A percentile compares a stretch with the other conserved stretches of the same genome.
Evolutionary conservation across 1,140 invertebrate species (phyloP).

Genomic region (Magallana ariakensis): DNA sequence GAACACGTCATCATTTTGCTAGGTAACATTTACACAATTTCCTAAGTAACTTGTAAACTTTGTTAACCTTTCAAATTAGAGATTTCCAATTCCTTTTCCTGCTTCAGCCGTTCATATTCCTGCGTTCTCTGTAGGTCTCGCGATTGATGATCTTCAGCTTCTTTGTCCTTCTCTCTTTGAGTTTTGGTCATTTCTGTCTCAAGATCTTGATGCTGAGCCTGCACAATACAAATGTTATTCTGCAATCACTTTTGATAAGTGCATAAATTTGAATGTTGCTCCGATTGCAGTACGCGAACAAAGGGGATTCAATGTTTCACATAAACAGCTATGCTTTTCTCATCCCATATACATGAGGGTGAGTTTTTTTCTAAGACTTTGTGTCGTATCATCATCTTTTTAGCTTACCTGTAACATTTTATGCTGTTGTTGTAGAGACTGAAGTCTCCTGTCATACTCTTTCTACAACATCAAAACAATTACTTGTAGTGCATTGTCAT

Average conservation of each 20-base stretch:
- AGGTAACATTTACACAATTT: no score
- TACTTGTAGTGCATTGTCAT: neutral
- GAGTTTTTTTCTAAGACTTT: no score
- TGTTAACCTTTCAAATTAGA: slow-evolving; percentile 65
- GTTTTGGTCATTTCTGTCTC: slow-evolving; percentile 61
- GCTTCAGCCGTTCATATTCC: slow-evolving; percentile 66
- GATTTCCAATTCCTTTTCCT: slow-evolving; percentile 67
- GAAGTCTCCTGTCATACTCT: slow-evolving; percentile 63
- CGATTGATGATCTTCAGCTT: slow-evolving; percentile 60
- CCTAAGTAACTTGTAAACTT: no score
- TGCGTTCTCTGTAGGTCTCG: slow-evolving; percentile 60
- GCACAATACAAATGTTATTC: neutral
- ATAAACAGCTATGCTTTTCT: no score
- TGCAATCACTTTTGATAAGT: neutral
- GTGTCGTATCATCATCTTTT: no score
- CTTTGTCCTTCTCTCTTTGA: slow-evolving; percentile 58
- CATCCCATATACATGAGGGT: no score
- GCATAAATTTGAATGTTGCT: neutral
- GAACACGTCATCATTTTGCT: no score
- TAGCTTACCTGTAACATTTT: slow-evolving; percentile 64
- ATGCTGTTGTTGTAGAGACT: slow-evolving; percentile 63
- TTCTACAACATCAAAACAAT: slow-evolving; percentile 60
- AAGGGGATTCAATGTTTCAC: neutral
- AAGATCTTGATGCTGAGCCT: slow-evolving; percentile 68
- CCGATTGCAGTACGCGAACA: neutral